A percentile compares a stretch with the other conserved stretches of the same genome.
phyloP scores from a whole-genome alignment of 2,888 invertebrate genomes.

The Cabera pusaria region DNA sequence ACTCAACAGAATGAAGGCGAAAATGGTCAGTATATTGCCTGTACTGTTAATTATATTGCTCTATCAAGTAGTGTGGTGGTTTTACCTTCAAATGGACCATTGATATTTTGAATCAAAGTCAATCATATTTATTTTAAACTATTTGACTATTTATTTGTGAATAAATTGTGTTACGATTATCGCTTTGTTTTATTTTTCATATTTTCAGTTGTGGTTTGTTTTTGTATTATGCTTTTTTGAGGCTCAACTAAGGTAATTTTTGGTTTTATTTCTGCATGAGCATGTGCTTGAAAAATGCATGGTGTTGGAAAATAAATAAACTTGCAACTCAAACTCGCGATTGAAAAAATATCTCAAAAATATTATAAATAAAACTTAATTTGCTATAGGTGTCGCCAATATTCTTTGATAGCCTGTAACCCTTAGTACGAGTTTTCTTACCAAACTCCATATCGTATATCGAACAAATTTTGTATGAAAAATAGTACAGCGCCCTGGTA shows the following conservation, averaged over 20 bases:
- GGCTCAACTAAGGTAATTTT: constrained; percentile 59
- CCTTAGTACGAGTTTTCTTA: no score
- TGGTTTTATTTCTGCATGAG: constrained; percentile 41
- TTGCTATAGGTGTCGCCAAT: no score
- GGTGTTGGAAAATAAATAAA: constrained; percentile 9
- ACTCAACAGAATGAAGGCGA: constrained; percentile 90
- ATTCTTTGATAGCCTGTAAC: no score
- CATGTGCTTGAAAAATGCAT: constrained; percentile 30
- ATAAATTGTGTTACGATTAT: constrained; percentile 65
- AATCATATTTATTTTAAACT: no score
- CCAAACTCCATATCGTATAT: no score
- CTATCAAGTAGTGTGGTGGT: constrained; percentile 79
- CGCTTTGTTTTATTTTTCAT: constrained; percentile 71
- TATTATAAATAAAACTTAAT: no score
- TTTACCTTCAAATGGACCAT: constrained; percentile 66
- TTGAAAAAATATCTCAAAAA: no score
- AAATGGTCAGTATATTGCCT: constrained; percentile 88
- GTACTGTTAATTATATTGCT: constrained; percentile 71
- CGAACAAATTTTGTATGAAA: no score
- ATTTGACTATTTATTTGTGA: constrained; percentile 53
- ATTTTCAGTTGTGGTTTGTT: constrained; percentile 46
- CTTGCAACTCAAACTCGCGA: no score
- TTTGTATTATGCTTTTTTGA: constrained; percentile 30
- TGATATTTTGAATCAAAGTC: no score
- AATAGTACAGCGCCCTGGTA: no score